Evolutionary conservation across 1,140 invertebrate species (phyloP).

Genomic region (Metopolophium dirhodum): DNA sequence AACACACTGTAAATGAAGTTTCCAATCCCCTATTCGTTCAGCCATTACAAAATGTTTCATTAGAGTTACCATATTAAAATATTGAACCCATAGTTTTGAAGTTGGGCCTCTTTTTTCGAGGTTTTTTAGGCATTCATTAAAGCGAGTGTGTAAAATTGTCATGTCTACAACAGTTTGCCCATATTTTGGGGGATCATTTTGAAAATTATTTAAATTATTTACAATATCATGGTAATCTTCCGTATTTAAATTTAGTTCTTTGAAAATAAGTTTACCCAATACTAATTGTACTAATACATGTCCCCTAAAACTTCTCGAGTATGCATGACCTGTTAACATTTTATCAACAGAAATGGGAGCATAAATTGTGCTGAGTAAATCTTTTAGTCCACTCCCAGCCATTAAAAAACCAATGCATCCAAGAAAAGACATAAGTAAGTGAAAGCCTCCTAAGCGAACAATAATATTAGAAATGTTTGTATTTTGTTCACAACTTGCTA

Average conservation of each 20-base stretch:
- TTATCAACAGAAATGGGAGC: neutral
- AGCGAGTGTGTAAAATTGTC: conserved; percentile 17
- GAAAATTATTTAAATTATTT: neutral
- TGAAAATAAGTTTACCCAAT: neutral
- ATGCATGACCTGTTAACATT: conserved; percentile 30
- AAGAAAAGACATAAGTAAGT: conserved; percentile 38
- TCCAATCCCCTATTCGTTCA: conserved; percentile 60
- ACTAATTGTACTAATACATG: neutral
- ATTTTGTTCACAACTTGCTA: neutral
- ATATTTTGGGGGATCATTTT: neutral
- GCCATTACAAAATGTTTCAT: too few species aligned
- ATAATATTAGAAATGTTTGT: neutral
- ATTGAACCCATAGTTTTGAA: conserved; percentile 64
- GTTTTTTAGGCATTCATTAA: neutral
- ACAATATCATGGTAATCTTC: neutral
- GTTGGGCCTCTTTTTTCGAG: conserved; percentile 58
- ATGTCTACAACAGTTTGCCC: neutral
- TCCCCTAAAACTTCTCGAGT: neutral
- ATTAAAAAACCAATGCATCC: conserved; percentile 37
- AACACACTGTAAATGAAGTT: neutral
- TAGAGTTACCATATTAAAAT: conserved; percentile 60
- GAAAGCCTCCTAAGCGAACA: conserved; percentile 41
- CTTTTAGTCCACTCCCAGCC: neutral
- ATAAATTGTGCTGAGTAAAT: conserved; percentile 4
- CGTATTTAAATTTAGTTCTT: neutral